Base-by-base conservation (phyloP, 1,140 invertebrate genomes). In the Philopotamus ludificatus region DNA sequence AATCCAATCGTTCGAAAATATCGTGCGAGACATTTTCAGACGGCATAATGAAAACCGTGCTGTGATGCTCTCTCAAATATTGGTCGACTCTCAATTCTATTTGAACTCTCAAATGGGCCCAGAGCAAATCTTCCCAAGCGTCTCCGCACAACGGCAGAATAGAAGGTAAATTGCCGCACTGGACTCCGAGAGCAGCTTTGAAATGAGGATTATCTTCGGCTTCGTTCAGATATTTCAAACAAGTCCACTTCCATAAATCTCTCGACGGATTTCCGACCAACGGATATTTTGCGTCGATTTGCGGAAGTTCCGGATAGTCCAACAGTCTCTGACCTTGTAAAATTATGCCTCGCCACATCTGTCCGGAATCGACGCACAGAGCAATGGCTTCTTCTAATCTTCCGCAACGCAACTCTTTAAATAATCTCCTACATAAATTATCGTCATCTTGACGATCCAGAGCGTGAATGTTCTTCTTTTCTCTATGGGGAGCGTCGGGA, bases 241-340 rank as follows among this genome's bases (percentile, higher is more conserved):
- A 89, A 73, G 88, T 88, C 70, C 84, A 81, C 73, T 97, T 97
- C 95, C 95, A 98, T 1, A 97, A 79, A 78, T 95, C 93, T 74
- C 95, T 83, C 62, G 89, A 86, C 0, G 86, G 86, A 81, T 97
- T 97, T 0, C 95, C 95, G 74, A 89, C 84, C 22, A 93, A 83
- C 47, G 87, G 82, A 64, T 82, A 71, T 77, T 85, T 78, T 60
- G 75, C 75, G 76, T 81, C 65, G 72, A 73, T 74, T 66, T 71
- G 23, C 66, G 73, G 63, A 9, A 41, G 26, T 3, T 66, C 60
- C 22, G 74, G 69, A 70, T 80, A 80, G 63, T 81, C 75, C 4
- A 81, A 66, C 39, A 94, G 80, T 65, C 86, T 83, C 93, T 94
- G 97, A 1, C 95, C 95, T 77, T 97, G 89, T 16, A 97, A 77